Base-by-base conservation (phyloP, 2,113 vertebrate species). In the Macquaria ambigua region DNA sequence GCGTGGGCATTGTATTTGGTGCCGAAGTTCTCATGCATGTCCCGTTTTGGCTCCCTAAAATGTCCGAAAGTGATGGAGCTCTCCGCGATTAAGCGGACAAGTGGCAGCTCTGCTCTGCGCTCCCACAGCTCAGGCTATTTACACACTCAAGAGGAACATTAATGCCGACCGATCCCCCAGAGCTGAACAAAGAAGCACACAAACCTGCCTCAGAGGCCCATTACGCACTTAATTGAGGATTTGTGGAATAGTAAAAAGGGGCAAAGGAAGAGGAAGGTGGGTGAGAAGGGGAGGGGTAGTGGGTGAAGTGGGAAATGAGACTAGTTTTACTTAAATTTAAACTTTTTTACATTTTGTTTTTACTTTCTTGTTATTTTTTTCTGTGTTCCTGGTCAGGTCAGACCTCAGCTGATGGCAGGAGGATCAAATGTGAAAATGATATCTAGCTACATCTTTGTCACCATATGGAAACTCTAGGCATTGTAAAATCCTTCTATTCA, bases 91-190 rank as follows among this genome's bases (percentile, higher is more conserved):
- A 93, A 95, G 92, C 90, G 66, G 88, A 91, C 92, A 93, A 94
- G 91, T 94, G 91, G 92, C 94, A 93, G 88, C 91, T 94, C 90
- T 1, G 89, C 91, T 85, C 92, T 41, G 82, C 86, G 89, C 95
- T 95, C 94, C 95, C 94, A 96, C 94, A 95, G 93, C 93, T 89
- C 84, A 8, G 52, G 87, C 89, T 90, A 92, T 95, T 96, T 94
- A 93, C 93, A 93, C 90, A 90, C 92, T 93, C 90, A 93, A 95
- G 93, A 92, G 93, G 87, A 90, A 93, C 93, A 94, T 95, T 95
- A 95, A 95, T 92, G 91, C 88, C 81, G 39, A 66, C 74, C 87
- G 88, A 92, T 92, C 80, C 90, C 90, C 90, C 68, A 71, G 79
- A 79, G 88, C 50, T 74, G 84, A 89, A 95, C 94, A 96, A 95